Evolutionary conservation across 2,113 vertebrate species (phyloP).

Genomic region (Ginglymostoma cirratum): DNA sequence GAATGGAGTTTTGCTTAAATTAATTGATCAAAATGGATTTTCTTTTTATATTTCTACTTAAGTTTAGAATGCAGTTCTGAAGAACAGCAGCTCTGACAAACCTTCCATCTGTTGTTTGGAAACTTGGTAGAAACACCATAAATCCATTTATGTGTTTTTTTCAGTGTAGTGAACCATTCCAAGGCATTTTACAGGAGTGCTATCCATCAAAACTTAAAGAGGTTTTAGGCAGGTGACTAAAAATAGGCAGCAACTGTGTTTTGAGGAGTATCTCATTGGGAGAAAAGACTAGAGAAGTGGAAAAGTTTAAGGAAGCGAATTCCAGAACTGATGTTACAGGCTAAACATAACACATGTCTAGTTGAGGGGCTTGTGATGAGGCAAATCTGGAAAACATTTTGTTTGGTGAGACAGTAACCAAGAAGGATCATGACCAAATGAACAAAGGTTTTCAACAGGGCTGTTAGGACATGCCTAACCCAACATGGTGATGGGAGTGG

Average conservation of each 20-base stretch:
- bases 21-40: neutral
- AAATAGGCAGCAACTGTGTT: neutral
- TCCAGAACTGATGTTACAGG: neutral
- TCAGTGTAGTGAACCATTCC: neutral
- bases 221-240: neutral
- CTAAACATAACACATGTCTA: neutral
- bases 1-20: too few relatives aligned
- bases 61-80: neutral
- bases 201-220: neutral
- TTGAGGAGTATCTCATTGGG: neutral
- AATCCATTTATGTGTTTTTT: neutral
- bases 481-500: neutral
- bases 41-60: neutral
- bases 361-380: neutral
- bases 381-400: neutral
- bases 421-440: neutral
- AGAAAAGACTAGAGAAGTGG: neutral
- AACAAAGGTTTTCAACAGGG: neutral
- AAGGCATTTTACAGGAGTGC: neutral
- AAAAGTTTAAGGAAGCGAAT: neutral
- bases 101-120: neutral
- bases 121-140: neutral
- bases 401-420: neutral
- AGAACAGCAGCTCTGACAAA: neutral
- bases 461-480: neutral